These are phyloP conservation scores for Caligus rogercresseyi DNA, from an alignment of 1,140 invertebrate species.

Conservation along the genomic window DNA sequence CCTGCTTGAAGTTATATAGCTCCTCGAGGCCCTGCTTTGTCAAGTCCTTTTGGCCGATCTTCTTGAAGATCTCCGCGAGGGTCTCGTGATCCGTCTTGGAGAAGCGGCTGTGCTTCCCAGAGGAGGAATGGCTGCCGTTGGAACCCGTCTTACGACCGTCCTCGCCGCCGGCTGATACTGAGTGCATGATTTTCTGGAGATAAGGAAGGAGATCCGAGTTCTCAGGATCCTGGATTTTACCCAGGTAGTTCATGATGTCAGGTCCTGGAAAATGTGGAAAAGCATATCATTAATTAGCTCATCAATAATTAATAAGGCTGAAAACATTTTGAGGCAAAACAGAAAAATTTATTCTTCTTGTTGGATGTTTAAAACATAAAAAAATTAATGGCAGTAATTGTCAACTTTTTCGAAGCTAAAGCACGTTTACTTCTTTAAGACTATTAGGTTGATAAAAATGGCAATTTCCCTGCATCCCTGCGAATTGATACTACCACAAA, in stretches of 20 bases:
- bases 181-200: slow-evolving; percentile 21
- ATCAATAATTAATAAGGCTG: slow-evolving; percentile 9
- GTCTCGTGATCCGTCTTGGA: slow-evolving; percentile 58
- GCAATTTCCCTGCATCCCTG: too few species aligned
- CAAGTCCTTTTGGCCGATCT: slow-evolving; percentile 73
- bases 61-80: slow-evolving; percentile 72
- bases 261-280: slow-evolving; percentile 21
- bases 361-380: too few species aligned
- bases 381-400: too few species aligned
- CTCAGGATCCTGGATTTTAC: slow-evolving; percentile 25
- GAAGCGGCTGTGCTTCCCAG: slow-evolving; percentile 34
- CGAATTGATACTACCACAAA: too few species aligned
- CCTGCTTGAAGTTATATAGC: slow-evolving; percentile 71
- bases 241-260: slow-evolving; percentile 24
- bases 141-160: slow-evolving; percentile 7
- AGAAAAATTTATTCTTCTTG: too few species aligned
- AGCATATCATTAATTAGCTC: background rate
- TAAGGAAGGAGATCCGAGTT: slow-evolving; percentile 24
- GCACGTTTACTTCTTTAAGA: too few species aligned
- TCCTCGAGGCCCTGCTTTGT: slow-evolving; percentile 67
- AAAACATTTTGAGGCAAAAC: too few species aligned
- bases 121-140: slow-evolving; percentile 21
- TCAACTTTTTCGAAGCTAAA: too few species aligned
- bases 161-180: background rate
- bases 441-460: too few species aligned